Evolutionary conservation across 2,888 invertebrate genomes (phyloP), one percentile per base, ranked within the genome.

Genomic region (Idaea biselata): DNA sequence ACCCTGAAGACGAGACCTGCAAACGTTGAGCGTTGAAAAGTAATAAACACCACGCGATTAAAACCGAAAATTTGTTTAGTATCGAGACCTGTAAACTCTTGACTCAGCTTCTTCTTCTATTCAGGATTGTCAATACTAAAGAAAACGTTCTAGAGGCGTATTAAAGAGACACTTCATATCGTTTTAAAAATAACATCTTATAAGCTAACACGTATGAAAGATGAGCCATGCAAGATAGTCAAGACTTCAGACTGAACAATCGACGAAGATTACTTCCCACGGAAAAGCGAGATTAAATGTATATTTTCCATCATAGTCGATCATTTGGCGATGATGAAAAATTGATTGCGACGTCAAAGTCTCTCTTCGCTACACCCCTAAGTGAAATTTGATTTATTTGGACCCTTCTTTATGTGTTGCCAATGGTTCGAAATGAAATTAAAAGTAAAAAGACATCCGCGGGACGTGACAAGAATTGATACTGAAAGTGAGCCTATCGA

Each of bases 371-470:
- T 18, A 18, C n/a, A n/a, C 18, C 58, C 6, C 31, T 31, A 58
- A n/a, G 16, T 58, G 18, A 58, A n/a, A 58, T 17, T 58, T 17
- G 16, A 58, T 58, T 31, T 18, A 58, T 58, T 16, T 58, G 44
- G 44, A 44, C 44, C 18, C 58, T 58, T 58, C 16, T 17, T 58
- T 56, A 18, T 56, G 56, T 56, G 18, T 56, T 56, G 11, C 16
- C 8, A 44, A 44, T 44, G 44, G 44, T 44, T 14, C 44, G 44
- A 44, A 44, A 44, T 44, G 44, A 44, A 44, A 44, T 44, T 44
- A 44, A 56, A 56, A 16, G 18, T 16, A 56, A 56, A 31, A 31
- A 25, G 16, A 25, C 16, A 58, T 33, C 31, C 32, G 31, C 44
- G 17, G 32, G 7, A n/a, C 18, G 17, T 58, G 31, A n/a, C 17